These are phyloP conservation scores for Hyaena hyaena DNA, from an alignment of 2,113 vertebrate species.

Conservation along the genomic window DNA sequence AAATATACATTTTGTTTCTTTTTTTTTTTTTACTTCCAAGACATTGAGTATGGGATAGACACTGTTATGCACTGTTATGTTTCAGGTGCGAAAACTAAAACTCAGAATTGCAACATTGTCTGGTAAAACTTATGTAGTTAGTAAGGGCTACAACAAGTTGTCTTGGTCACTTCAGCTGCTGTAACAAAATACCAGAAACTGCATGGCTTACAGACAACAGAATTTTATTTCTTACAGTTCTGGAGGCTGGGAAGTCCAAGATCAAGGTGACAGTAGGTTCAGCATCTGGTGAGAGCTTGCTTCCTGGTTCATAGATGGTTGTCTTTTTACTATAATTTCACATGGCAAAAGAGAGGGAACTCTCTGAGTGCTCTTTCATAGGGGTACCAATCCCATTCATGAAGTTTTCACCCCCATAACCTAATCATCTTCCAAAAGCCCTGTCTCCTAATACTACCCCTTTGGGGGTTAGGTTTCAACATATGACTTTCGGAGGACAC, in stretches of 20 bases:
- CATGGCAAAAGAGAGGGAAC: background rate
- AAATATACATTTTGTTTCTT: background rate
- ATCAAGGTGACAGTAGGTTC: background rate
- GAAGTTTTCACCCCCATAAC: background rate
- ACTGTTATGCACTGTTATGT: background rate
- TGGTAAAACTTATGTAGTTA: background rate
- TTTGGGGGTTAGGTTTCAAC: background rate
- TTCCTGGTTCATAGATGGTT: background rate
- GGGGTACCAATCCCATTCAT: background rate
- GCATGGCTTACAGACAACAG: background rate
- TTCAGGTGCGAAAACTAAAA: background rate
- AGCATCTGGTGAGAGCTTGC: background rate
- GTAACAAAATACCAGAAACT: background rate
- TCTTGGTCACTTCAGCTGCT: background rate
- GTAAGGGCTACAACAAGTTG: background rate
- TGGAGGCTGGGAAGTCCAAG: background rate
- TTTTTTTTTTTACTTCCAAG: background rate
- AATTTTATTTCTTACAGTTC: background rate
- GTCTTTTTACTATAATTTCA: background rate
- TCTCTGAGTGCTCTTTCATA: background rate
- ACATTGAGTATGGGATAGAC: background rate
- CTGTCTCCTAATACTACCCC: background rate
- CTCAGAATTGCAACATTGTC: background rate
- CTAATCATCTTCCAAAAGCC: background rate
- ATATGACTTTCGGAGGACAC: background rate